These are phyloP conservation scores for Amphilophus citrinellus DNA, from an alignment of 2,113 vertebrate species.

Conservation along the genomic window DNA sequence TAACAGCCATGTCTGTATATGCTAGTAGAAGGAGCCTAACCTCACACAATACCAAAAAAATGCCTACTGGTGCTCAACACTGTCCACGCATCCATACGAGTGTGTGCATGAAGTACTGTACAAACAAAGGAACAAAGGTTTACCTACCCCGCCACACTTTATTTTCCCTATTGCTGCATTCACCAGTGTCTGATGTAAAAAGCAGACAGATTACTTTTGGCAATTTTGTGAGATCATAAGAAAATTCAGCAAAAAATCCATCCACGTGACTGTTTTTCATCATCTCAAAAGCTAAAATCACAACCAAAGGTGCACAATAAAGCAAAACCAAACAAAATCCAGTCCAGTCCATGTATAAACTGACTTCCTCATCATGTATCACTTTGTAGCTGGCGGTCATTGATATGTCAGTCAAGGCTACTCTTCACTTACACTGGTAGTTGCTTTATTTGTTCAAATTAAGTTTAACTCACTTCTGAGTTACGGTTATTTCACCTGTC, in stretches of 20 bases:
- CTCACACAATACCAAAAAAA: no score
- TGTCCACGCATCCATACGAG: background rate
- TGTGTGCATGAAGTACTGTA: no score
- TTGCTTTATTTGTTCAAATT: background rate
- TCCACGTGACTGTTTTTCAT: background rate
- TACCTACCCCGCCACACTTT: background rate
- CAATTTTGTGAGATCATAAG: background rate
- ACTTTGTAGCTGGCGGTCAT: background rate
- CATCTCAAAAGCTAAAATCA: background rate
- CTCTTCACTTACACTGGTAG: background rate
- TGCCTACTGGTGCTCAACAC: background rate
- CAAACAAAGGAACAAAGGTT: background rate
- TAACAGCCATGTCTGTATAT: no score
- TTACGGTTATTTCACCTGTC: background rate
- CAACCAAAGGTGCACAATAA: background rate
- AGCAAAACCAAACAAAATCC: background rate
- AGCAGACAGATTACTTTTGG: background rate
- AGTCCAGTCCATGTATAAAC: background rate
- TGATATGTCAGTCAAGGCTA: background rate
- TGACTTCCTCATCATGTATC: fast-evolving
- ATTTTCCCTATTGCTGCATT: background rate
- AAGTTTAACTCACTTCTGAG: background rate
- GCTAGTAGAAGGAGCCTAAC: no score
- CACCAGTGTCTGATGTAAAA: background rate
- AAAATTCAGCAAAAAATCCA: background rate